A percentile compares a stretch with the other conserved stretches of the same genome.
Evolutionary conservation across 2,888 invertebrate species (phyloP).

Genomic region (Pammene fasciana): DNA sequence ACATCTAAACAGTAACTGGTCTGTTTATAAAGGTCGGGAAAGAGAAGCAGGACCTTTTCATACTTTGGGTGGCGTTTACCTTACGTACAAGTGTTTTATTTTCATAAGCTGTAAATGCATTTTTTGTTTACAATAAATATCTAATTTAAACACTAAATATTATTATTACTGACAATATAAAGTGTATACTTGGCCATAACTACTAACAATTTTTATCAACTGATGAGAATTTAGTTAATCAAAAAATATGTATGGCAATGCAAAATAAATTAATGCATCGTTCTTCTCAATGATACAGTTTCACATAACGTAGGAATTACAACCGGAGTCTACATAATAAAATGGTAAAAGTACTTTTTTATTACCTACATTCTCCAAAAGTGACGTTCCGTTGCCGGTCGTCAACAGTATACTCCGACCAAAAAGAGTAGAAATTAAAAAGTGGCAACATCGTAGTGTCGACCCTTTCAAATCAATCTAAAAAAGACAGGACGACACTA

Average conservation of each 20-base stretch:
- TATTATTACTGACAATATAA: no score
- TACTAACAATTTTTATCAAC: no score
- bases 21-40: constrained; percentile 3
- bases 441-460: no score
- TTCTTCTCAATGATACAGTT: neutral
- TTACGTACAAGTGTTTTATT: neutral
- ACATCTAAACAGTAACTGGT: constrained; percentile 9
- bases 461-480: no score
- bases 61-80: neutral
- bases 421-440: no score
- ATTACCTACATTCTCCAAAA: constrained; percentile 30
- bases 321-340: constrained; percentile 21
- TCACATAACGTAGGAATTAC: neutral
- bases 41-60: constrained; percentile 7
- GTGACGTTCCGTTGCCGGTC: neutral
- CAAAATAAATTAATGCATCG: neutral
- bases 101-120: constrained; percentile 2
- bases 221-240: no score
- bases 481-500: no score
- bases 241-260: neutral
- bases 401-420: no score
- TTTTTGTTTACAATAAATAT: neutral
- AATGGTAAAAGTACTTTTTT: constrained; percentile 32
- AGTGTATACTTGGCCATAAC: no score
- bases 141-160: neutral